A percentile compares a stretch with the other conserved stretches of the same genome.
Conservation (phyloP, 1,140 invertebrate genomes). For the Mya arenaria region DNA sequence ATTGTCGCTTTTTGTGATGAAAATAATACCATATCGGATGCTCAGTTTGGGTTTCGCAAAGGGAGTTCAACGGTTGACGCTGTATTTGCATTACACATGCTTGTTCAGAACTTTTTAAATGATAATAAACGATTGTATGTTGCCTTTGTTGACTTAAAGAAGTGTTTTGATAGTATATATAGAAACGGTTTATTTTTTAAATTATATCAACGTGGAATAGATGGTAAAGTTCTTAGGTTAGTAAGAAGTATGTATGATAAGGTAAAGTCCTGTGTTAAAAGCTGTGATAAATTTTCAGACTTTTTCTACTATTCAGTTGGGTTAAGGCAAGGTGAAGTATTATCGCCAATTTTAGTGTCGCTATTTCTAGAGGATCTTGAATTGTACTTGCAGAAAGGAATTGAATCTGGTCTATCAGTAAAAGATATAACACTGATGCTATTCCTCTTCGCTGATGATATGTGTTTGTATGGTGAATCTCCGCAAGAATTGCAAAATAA, state of each 20-base stretch:
- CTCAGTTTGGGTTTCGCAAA: conserved; percentile 28
- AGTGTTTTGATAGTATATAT: conserved; percentile 28
- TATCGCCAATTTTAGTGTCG: background rate
- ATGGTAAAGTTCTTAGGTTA: background rate
- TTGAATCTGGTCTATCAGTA: background rate
- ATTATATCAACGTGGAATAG: background rate
- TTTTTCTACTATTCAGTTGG: conserved; percentile 2
- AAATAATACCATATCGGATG: conserved; percentile 11
- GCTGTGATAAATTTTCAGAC: background rate
- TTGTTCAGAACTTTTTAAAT: background rate
- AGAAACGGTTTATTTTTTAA: conserved; percentile 12
- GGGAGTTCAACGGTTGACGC: background rate
- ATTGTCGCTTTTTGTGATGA: background rate
- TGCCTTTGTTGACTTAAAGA: background rate
- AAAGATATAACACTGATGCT: background rate
- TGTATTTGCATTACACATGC: background rate
- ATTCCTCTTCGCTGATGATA: conserved; percentile 17
- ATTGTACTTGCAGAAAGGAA: background rate
- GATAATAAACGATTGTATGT: conserved; percentile 18
- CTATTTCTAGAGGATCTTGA: conserved; percentile 20
- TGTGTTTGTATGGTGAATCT: background rate
- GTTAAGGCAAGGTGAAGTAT: background rate
- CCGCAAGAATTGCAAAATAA: background rate
- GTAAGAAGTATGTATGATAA: background rate
- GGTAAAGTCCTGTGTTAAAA: background rate